Base-by-base conservation (phyloP, 2,797 vertebrate species). In the Muscicapa comitata region DNA sequence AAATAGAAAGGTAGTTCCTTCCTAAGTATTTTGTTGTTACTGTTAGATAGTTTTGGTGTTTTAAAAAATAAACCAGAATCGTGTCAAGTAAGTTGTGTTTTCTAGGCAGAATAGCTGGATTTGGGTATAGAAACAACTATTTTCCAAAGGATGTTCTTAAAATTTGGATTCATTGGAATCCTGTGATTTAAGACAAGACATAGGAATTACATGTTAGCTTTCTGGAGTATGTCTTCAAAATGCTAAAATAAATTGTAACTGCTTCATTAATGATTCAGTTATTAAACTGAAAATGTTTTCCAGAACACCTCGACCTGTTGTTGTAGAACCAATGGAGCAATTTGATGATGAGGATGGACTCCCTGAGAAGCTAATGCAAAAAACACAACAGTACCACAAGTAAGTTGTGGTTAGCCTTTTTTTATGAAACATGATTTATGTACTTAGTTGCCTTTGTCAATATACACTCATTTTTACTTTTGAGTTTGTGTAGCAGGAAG, bases 281-380 rank as follows among this genome's bases (percentile, higher is more conserved):
- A n/a, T 9, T 86, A n/a, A 72, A 58, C 59, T 48, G 48, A 59
- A 92, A 55, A 45, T 95, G 20, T 94, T 42, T 62, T 96, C 55
- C 72, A 99, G 99, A 71, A 99, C 99, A 23, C 99, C 99, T 51
- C 98, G 99, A 91, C 99, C 99, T 61, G 99, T 98, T 92, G 98
- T 99, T 91, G 98, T 99, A 80, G 99, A 99, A 95, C 99, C 99
- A 17, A 98, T 99, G 91, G 99, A 99, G 77, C 99, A 99, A 84
- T 98, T 99, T 96, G 99, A 99, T 95, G 98, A 99, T 90, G 99
- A 99, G 96, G 99, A 99, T 92, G 99, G 99, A 31, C 97, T 99
- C 25, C 98, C 99, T 73, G 99, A 99, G 95, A 99, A 99, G 79
- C 51, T 99, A 73, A 97, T 99, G 97, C 98, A 98, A 66, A 99